Conservation (phyloP, 2,888 invertebrate species). For the Acrocyrtus sp. region DNA sequence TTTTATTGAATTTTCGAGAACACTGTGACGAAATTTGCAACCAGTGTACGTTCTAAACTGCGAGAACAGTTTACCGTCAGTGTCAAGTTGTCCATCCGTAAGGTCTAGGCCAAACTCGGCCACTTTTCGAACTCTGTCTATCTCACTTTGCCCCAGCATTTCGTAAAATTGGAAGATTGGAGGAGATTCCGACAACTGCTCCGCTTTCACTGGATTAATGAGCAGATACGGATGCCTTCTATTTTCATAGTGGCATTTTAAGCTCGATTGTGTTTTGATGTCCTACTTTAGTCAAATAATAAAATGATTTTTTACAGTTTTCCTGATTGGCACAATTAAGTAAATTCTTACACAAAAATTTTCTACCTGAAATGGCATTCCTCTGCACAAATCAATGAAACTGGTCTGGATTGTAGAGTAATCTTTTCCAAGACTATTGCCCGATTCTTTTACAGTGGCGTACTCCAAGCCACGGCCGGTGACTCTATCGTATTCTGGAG, state of each 20-base stretch:
- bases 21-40: not conserved
- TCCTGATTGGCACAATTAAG: too few species aligned
- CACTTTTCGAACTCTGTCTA: too few species aligned
- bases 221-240: constrained; percentile 4
- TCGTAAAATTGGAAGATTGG: constrained; percentile 18
- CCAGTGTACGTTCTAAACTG: not conserved
- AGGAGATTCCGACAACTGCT: constrained; percentile 10
- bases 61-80: not conserved
- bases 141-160: not conserved
- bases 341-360: too few species aligned
- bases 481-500: not conserved
- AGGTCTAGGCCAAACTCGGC: not conserved
- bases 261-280: not conserved
- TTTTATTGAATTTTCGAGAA: too few species aligned
- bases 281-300: too few species aligned
- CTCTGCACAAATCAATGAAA: too few species aligned
- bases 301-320: too few species aligned
- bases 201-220: constrained; percentile 17
- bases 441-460: too few species aligned
- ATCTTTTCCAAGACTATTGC: too few species aligned
- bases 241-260: not conserved
- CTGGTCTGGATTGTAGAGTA: too few species aligned
- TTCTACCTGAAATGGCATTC: too few species aligned
- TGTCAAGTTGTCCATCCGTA: not conserved
- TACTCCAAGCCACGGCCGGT: too few species aligned